Evolutionary conservation across 2,797 vertebrate genomes (phyloP).

Genomic region (Phrynocephalus vlangalii): DNA sequence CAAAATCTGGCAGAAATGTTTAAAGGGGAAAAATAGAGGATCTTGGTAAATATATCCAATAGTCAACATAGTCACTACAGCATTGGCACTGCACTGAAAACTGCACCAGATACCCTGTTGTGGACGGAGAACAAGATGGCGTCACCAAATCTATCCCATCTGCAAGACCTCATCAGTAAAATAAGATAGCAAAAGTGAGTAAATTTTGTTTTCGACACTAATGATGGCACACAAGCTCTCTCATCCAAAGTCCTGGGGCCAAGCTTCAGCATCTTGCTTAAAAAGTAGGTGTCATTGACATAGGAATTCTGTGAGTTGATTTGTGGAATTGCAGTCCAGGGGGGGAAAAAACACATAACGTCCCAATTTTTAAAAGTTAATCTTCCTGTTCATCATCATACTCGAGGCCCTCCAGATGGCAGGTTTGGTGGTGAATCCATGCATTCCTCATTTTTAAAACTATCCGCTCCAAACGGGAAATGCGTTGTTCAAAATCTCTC

Average conservation of each 20-base stretch:
- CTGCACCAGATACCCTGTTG: not conserved
- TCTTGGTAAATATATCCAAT: not conserved
- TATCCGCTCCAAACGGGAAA: slow-evolving; percentile 19
- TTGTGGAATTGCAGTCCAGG: too few species aligned
- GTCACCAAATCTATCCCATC: not conserved
- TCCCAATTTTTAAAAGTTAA: slow-evolving; percentile 7
- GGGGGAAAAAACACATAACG: too few species aligned
- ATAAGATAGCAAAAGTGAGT: too few species aligned
- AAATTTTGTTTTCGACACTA: not conserved
- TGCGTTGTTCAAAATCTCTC: slow-evolving; percentile 31
- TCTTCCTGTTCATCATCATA: slow-evolving; percentile 25
- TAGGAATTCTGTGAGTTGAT: too few species aligned
- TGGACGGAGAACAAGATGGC: not conserved
- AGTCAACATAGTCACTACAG: not conserved
- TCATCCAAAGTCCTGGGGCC: too few species aligned
- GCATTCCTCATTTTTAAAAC: slow-evolving; percentile 40
- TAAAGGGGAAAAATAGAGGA: not conserved
- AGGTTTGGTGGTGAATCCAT: slow-evolving; percentile 25
- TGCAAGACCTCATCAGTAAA: too few species aligned
- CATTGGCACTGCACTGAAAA: not conserved
- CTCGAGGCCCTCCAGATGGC: slow-evolving; percentile 27
- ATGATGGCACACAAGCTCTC: too few species aligned
- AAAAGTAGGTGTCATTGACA: too few species aligned
- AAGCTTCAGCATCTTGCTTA: too few species aligned
- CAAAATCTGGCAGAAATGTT: not conserved